A percentile compares a stretch with the other conserved stretches of the same genome.
These are phyloP conservation scores for Myrmecobius fasciatus DNA, from an alignment of 2,113 vertebrate species.

Conservation along the genomic window DNA sequence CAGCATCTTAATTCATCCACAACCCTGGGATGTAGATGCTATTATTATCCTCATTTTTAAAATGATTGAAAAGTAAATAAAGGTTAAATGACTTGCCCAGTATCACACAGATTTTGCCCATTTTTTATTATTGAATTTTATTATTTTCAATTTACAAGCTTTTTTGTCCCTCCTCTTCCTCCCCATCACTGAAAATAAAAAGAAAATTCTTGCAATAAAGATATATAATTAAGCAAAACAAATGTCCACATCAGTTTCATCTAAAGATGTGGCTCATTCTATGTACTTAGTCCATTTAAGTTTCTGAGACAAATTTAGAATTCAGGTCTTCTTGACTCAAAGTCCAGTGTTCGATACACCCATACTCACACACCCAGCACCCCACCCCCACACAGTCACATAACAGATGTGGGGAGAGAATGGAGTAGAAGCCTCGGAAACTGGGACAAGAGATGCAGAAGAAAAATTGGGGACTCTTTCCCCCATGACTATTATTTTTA, in stretches of 20 bases:
- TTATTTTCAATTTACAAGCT: neutral
- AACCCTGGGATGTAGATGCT: neutral
- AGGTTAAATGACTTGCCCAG: neutral
- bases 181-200: neutral
- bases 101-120: neutral
- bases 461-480: neutral
- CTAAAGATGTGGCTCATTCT: neutral
- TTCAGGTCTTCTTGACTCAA: too few relatives aligned
- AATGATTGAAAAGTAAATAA: neutral
- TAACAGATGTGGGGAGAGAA: too few relatives aligned
- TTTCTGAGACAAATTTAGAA: neutral
- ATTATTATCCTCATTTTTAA: neutral
- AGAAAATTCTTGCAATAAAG: too few relatives aligned
- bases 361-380: too few relatives aligned
- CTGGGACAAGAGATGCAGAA: neutral
- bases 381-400: too few relatives aligned
- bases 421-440: too few relatives aligned
- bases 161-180: neutral
- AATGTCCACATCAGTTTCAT: neutral
- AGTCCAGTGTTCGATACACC: too few relatives aligned
- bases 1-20: neutral
- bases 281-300: neutral
- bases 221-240: neutral
- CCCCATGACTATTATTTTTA: neutral
- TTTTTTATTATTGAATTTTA: neutral